These are phyloP conservation scores for Novumbra hubbsi DNA, from an alignment of 2,797 vertebrate genomes.

Conservation along the genomic window DNA sequence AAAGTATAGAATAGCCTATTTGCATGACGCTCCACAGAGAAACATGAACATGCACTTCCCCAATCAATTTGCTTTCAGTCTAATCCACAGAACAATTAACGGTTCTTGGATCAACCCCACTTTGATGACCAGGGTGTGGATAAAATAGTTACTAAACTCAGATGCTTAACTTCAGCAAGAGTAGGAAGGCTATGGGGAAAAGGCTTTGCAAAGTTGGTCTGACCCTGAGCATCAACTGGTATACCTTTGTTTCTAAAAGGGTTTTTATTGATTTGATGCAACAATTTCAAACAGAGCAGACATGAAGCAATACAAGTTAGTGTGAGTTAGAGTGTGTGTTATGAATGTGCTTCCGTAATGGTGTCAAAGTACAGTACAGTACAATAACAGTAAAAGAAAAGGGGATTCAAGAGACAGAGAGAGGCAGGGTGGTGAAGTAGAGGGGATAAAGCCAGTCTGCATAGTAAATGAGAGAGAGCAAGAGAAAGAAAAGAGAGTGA, in stretches of 20 bases:
- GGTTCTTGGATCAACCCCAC: neutral
- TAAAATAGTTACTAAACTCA: neutral
- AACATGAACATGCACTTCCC: neutral
- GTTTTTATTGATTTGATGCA: neutral
- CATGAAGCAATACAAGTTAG: neutral
- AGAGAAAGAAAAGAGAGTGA: neutral
- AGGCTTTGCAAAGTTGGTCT: neutral
- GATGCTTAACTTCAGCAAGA: neutral
- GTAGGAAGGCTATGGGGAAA: neutral
- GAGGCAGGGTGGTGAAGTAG: neutral
- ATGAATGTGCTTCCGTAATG: neutral
- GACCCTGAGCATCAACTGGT: neutral
- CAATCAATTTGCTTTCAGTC: neutral
- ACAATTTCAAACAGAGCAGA: neutral
- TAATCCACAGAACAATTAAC: neutral
- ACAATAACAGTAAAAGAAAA: neutral
- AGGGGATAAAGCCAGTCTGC: neutral
- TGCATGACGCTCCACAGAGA: neutral
- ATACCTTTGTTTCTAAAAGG: neutral
- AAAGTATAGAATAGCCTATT: neutral
- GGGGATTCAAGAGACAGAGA: neutral
- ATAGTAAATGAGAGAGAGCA: neutral
- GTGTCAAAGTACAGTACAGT: neutral
- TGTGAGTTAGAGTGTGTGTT: constrained; percentile 16
- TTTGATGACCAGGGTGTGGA: neutral